Percentiles rank a stretch among this genome's conserved stretches.
Evolutionary conservation across 2,888 invertebrate species (phyloP).

Genomic region (Heterodera filipjevi): DNA sequence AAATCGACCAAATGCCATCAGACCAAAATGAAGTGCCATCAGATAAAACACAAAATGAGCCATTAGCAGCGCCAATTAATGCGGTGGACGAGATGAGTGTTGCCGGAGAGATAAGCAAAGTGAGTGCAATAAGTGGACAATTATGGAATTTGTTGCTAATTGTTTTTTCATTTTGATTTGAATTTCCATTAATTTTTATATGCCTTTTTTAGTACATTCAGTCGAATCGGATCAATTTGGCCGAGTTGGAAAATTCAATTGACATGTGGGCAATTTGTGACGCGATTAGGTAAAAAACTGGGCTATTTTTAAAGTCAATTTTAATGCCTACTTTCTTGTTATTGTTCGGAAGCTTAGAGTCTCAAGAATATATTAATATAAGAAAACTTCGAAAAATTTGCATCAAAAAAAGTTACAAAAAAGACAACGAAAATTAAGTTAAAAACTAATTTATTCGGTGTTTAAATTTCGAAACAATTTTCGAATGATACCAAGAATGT

Average conservation of each 20-base stretch:
- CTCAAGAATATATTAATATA: no score
- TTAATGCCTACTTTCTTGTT: no score
- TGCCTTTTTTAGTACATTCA: constrained; percentile 33
- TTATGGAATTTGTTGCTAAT: not conserved
- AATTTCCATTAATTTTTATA: no score
- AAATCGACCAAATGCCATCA: not conserved
- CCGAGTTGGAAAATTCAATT: constrained; percentile 16
- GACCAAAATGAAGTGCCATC: constrained; percentile 11
- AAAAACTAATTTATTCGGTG: no score
- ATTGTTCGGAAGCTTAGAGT: no score
- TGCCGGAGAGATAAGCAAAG: constrained; percentile 25
- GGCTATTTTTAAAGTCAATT: no score
- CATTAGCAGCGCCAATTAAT: not conserved
- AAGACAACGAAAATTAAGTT: no score
- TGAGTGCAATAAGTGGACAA: not conserved
- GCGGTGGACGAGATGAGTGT: constrained; percentile 24
- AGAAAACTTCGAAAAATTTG: no score
- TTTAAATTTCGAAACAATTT: no score
- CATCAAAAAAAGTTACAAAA: no score
- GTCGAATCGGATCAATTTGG: constrained; percentile 30
- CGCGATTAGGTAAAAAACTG: constrained; percentile 29
- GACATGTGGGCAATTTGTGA: constrained; percentile 38
- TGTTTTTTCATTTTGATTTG: no score
- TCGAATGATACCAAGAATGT: no score
- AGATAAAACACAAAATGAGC: not conserved